These are phyloP conservation scores for Pheucticus melanocephalus DNA, from an alignment of 2,113 vertebrate genomes.

Conservation along the genomic window DNA sequence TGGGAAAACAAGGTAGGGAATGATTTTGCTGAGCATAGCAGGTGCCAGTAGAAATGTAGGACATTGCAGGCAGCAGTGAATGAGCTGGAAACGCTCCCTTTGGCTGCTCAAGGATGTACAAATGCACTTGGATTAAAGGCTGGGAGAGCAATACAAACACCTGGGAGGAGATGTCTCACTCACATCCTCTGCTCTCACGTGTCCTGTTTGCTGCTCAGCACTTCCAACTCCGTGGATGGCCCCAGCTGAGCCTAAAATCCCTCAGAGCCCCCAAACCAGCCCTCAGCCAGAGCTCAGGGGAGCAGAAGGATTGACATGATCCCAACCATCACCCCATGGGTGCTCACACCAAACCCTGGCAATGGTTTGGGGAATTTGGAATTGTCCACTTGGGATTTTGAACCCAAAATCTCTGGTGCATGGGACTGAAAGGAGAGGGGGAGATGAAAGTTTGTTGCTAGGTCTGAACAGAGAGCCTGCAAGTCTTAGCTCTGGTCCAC, in stretches of 20 bases:
- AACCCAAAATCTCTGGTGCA: background rate
- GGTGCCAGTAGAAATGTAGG: background rate
- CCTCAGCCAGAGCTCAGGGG: background rate
- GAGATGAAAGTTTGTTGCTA: background rate
- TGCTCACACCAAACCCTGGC: background rate
- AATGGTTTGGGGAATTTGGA: background rate
- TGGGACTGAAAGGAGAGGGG: background rate
- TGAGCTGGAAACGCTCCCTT: background rate
- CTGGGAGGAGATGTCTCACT: background rate
- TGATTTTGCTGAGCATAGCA: background rate
- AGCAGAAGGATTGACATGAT: background rate
- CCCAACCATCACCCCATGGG: rapidly evolving
- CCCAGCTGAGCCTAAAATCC: background rate
- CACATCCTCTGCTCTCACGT: background rate
- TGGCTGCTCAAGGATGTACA: background rate
- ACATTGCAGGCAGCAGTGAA: background rate
- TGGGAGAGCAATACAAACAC: background rate
- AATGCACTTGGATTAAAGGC: background rate
- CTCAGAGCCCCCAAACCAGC: background rate
- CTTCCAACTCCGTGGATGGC: background rate
- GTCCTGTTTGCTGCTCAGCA: background rate
- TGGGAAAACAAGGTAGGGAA: background rate
- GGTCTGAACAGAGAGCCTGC: background rate
- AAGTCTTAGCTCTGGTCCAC: background rate
- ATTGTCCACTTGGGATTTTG: background rate